phyloP scores from a whole-genome alignment of 1,140 invertebrate species.

The Sminthurinus signatus region DNA sequence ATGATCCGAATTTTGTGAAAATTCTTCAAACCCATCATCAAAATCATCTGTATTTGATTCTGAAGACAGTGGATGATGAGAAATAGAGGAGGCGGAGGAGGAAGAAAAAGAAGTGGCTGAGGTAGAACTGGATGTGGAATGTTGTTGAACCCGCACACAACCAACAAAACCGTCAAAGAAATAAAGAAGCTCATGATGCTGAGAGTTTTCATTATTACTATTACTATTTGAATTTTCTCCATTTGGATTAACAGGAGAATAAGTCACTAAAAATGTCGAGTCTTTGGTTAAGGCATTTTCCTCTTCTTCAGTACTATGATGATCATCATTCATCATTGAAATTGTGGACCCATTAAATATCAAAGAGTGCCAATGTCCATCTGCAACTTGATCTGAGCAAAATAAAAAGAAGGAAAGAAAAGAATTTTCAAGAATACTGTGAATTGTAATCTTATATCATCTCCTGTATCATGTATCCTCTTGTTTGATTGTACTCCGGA shows the following conservation, averaged over 20 bases:
- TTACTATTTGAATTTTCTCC: too few species aligned
- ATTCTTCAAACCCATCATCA: background rate
- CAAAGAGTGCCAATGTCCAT: slow-evolving; percentile 37
- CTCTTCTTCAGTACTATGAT: background rate
- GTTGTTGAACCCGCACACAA: slow-evolving; percentile 20
- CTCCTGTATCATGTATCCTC: too few species aligned
- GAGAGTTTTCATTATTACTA: background rate
- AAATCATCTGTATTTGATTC: background rate
- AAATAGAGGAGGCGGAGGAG: background rate
- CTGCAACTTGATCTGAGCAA: too few species aligned
- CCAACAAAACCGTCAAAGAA: slow-evolving; percentile 41
- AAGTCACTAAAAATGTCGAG: too few species aligned
- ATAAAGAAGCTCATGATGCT: slow-evolving; percentile 4
- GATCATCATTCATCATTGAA: slow-evolving; percentile 14
- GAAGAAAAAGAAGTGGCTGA: background rate
- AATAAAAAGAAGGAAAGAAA: too few species aligned
- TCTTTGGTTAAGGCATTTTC: background rate
- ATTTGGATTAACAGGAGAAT: background rate
- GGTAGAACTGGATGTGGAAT: background rate
- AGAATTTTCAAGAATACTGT: too few species aligned
- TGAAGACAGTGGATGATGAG: background rate
- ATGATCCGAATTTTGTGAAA: too few species aligned
- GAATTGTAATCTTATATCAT: too few species aligned
- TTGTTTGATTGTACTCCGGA: too few species aligned
- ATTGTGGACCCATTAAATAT: slow-evolving; percentile 25